phyloP scores from a whole-genome alignment of 1,140 invertebrate species.

The Drosophila kanapiae region DNA sequence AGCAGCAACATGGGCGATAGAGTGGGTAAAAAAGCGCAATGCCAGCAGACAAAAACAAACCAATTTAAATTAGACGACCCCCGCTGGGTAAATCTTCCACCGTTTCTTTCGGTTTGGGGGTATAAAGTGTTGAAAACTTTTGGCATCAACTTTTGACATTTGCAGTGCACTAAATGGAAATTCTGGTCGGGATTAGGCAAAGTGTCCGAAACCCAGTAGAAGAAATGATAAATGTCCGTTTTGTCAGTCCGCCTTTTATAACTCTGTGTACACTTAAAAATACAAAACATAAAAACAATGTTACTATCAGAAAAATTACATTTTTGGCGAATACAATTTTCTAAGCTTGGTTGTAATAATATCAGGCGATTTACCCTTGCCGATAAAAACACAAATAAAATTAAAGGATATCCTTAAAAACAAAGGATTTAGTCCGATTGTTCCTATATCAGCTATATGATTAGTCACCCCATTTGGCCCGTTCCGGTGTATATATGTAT shows the following conservation, averaged over 20 bases:
- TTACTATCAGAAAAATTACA: too few relatives aligned
- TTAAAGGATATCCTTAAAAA: too few relatives aligned
- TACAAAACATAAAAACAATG: slow-evolving; percentile 57
- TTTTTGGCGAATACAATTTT: too few relatives aligned
- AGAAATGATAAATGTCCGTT: slow-evolving; percentile 74
- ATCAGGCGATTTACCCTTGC: neutral
- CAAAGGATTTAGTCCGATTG: too few relatives aligned
- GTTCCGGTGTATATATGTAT: too few relatives aligned
- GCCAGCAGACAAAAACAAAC: slow-evolving; percentile 81
- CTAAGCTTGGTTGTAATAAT: neutral
- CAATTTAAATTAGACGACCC: slow-evolving; percentile 79
- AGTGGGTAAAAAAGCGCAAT: slow-evolving; percentile 74
- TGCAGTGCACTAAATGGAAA: slow-evolving; percentile 79
- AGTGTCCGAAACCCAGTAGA: slow-evolving; percentile 4
- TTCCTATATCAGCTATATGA: too few relatives aligned
- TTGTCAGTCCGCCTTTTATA: slow-evolving; percentile 2
- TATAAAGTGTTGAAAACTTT: slow-evolving; percentile 72
- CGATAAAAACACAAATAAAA: too few relatives aligned
- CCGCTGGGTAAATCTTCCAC: slow-evolving; percentile 17
- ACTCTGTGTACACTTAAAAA: neutral
- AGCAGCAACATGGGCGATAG: slow-evolving; percentile 4
- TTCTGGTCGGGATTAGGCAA: slow-evolving; percentile 30
- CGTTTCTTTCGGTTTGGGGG: slow-evolving; percentile 22
- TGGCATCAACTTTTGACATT: slow-evolving; percentile 76
- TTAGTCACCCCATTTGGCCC: too few relatives aligned